phyloP scores from a whole-genome alignment of 2,797 vertebrate species.

The Threskiornis aethiopicus region DNA sequence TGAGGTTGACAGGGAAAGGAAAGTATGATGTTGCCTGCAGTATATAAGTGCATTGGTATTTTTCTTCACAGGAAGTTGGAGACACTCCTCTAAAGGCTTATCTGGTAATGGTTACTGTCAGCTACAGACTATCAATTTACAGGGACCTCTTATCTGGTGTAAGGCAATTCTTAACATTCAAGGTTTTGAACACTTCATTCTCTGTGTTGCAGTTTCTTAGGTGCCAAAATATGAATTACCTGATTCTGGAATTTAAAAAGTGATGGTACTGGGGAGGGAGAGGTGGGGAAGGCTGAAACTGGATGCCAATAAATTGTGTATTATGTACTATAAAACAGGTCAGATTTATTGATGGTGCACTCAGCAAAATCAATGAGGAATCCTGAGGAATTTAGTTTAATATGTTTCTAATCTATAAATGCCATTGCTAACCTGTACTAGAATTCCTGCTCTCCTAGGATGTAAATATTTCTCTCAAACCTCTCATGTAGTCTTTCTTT shows the following conservation, averaged over 20 bases:
- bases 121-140: constrained; percentile 29
- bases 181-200: not conserved
- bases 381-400: not conserved
- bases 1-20: constrained; percentile 1
- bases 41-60: not conserved
- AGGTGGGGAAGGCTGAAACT: not conserved
- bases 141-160: not conserved
- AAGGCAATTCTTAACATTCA: constrained; percentile 16
- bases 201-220: not conserved
- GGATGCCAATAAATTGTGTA: not conserved
- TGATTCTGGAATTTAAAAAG: not conserved
- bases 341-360: not conserved
- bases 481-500: constrained; percentile 22
- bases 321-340: not conserved
- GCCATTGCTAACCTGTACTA: not conserved
- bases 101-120: constrained; percentile 43
- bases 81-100: constrained; percentile 12
- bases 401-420: constrained; percentile 5
- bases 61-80: constrained; percentile 34
- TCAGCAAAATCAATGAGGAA: not conserved
- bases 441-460: not conserved
- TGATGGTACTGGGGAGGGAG: not conserved
- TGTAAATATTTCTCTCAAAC: constrained; percentile 8
- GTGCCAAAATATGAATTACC: not conserved
- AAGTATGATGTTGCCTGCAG: not conserved